phyloP scores from a whole-genome alignment of 2,797 vertebrate genomes.

The Sphaeramia orbicularis region DNA sequence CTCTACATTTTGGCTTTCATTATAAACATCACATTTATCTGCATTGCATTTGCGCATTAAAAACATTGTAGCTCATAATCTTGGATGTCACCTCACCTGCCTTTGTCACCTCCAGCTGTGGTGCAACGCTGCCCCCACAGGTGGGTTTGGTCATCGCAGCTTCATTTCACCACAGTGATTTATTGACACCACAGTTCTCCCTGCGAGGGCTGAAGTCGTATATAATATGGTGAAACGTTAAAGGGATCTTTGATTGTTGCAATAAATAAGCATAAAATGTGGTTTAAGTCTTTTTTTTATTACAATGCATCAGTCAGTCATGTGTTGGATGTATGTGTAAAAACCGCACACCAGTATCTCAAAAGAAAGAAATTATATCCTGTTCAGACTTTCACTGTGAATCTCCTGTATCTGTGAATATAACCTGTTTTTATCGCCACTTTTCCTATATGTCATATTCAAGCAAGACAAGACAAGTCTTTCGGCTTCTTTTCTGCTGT shows the following conservation, averaged over 20 bases:
- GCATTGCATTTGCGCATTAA: too few relatives aligned
- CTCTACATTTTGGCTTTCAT: too few relatives aligned
- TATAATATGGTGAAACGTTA: not conserved
- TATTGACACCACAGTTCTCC: not conserved
- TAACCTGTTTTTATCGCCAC: not conserved
- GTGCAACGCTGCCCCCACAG: conserved; percentile 68
- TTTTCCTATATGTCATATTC: conserved; percentile 31
- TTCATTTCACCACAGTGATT: conserved; percentile 8
- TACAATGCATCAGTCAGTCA: not conserved
- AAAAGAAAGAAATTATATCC: not conserved
- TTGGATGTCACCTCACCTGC: too few relatives aligned
- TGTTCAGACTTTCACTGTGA: not conserved
- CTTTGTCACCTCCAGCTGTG: conserved; percentile 2
- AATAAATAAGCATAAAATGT: conserved; percentile 9
- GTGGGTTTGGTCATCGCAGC: not conserved
- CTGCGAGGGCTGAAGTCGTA: not conserved
- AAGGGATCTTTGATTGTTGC: conserved; percentile 4
- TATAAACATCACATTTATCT: too few relatives aligned
- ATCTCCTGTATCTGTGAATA: not conserved
- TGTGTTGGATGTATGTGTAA: not conserved
- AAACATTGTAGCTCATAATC: too few relatives aligned
- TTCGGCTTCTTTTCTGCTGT: conserved; percentile 18
- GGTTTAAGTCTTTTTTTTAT: not conserved
- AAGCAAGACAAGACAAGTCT: conserved; percentile 21
- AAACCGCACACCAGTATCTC: not conserved